Evolutionary conservation across 2,888 invertebrate species (phyloP), one percentile per base, ranked within the genome.

Genomic region (Oscheius sp.): DNA sequence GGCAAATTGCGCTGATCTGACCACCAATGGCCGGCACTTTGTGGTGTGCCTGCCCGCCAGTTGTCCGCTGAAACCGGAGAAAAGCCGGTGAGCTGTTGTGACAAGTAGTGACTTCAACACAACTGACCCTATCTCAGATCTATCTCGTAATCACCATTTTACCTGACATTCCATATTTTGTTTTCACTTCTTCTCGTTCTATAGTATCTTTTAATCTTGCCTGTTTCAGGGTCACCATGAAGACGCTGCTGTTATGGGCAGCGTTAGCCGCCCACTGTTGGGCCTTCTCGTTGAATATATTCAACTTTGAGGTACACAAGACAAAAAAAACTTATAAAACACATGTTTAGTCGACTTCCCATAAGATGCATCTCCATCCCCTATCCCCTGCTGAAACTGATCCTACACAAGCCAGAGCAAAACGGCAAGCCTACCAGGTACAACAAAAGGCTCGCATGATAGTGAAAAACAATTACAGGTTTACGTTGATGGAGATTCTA

Each of bases 361-460:
- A 72, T 33, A 76, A 70, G 60, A 75, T 77, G 62, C 75, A 76
- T 42, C 81, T 87, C 29, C 87, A 87, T 60, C 86, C 87, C 2
- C 68, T 75, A 32, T 86, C 86, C 1, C 86, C 87, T 13, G 73
- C 79, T 10, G 84, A 85, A 75, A 81, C 83, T 21, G 86, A 86
- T 48, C 85, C 87, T 29, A 10, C 78, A 9, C 58, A 53, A 29
- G 63, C 79, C 32, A 76, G 88, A 21, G 76, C 79, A 63, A 88
- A 88, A 73, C 76, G 88, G 55, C 88, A 88, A 75, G 88, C 88
- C 13, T 88, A 88, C 77, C 87, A 88, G 75, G 82, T 87, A 62
- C 13, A 42, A 42, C 42, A 3, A 7, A 5, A 42, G 42, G 7
- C n/a, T 21, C 29, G 66, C n/a, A 32, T 65, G 51, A 2, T 1